Evolutionary conservation across 2,113 vertebrate species (phyloP).

Genomic region (Xiphophorus hellerii): DNA sequence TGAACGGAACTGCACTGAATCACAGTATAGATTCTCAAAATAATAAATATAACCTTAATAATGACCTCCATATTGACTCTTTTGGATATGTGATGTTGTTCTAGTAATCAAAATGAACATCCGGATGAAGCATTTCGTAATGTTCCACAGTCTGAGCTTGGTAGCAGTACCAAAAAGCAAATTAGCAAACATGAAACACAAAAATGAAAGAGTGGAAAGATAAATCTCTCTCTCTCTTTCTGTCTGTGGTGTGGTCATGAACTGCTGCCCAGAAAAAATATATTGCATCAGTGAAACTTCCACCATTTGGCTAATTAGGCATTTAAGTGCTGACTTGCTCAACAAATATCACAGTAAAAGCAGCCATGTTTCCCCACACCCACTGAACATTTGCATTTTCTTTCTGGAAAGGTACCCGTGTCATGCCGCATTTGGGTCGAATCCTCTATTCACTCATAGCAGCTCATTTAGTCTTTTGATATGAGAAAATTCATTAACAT

Average conservation of each 20-base stretch:
- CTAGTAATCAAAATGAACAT: neutral
- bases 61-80: neutral
- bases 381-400: neutral
- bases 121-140: neutral
- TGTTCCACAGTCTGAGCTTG: neutral
- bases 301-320: neutral
- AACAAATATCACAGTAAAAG: neutral
- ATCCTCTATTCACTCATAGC: constrained; percentile 4
- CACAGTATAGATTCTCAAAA: neutral
- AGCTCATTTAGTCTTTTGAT: constrained; percentile 11
- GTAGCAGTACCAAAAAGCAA: neutral
- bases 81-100: neutral
- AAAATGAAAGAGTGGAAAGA: neutral
- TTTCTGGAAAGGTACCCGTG: neutral
- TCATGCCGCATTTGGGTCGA: rapidly evolving
- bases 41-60: neutral
- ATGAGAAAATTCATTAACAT: constrained; percentile 2
- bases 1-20: neutral
- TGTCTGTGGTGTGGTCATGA: neutral
- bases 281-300: neutral
- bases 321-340: neutral
- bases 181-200: neutral
- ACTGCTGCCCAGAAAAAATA: neutral
- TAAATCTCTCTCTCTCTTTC: neutral
- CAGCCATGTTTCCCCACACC: neutral